Evolutionary conservation across 35 echinoderm and acorn worm species (phyloP), one percentile per base, ranked within the genome.

Genomic region (Stichopus chloronotus): DNA sequence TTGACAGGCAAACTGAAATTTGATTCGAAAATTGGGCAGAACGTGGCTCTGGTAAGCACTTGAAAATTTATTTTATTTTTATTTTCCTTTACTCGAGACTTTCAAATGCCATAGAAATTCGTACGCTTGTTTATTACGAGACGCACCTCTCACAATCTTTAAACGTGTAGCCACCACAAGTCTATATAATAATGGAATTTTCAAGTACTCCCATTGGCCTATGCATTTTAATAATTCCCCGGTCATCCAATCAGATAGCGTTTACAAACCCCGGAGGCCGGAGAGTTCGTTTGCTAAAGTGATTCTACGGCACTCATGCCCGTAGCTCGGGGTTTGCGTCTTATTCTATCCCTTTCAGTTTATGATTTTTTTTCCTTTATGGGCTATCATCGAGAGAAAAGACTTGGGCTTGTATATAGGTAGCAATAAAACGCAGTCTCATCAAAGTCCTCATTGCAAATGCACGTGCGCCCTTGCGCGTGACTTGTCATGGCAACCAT

Each of bases 191-290:
- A 91, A 91, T 91, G 90, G 90, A 79, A 78, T 91, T 25, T 91
- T 91, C 71, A 91, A 91, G 90, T 91, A 79, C 90, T 91, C 76
- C 90, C 71, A 91, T 91, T 91, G 90, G 90, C 90, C 76, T 91
- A 91, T 91, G 90, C 74, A 91, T 91, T 91, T 79, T 91, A 91
- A 91, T 91, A 55, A 91, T 79, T 55, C 72, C 56, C 20, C 16
- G 8, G n/a, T 65, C 71, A 77, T 77, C 90, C 90, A 91, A 91
- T 91, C 90, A 91, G 55, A 8, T 25, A 17, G 19, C 90, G 63
- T 65, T 71, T 91, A 91, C 56, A 65, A 78, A 78, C 71, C 90
- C 90, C 79, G 55, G 53, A 91, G 90, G 90, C 90, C 78, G 90
- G 56, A 43, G 90, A 79, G 14, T 78, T 78, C 53, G 90, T 91